Base-by-base conservation (phyloP, 2,113 vertebrate genomes). In the Circaetus gallicus region DNA sequence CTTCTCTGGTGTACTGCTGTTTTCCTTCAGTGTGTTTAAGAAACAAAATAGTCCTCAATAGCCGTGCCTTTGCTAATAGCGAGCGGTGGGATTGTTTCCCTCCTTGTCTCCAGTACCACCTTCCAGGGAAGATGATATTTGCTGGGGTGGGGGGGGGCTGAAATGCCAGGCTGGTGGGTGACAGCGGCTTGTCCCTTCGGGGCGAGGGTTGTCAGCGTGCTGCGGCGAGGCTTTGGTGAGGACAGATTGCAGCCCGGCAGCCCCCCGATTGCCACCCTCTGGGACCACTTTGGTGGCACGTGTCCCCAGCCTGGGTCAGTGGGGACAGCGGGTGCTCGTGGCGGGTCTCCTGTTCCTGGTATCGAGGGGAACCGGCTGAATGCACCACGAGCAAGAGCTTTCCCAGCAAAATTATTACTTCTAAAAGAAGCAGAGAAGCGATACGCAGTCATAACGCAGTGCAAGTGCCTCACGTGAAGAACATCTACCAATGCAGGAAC, bases 11-110 rank as follows among this genome's bases (percentile, higher is more conserved):
- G 94, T 19, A 32, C 93, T 76, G 83, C 94, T 97, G 88, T 90
- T 96, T 93, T 92, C 94, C 95, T 95, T 52, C 94, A 88, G 76
- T 79, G 90, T 50, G 78, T 86, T 96, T 87, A 96, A 95, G 91
- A 94, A 95, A 94, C 82, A 84, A 91, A 95, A 86, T 56, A 72
- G 36, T 66, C 86, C 34, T 82, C 89, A 59, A 83, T 69, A 76
- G 89, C 93, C 29, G 1, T 9, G 72, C n/a, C 38, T 88, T 95
- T 81, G 55, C 82, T 86, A 66, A 66, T 6, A 50, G 73, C 80
- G 26, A 82, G 59, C 2, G 56, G 76, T 67, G 89, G 85, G 38
- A 67, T 82, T 25, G 13, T 71, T 95, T 49, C 43, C 43, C 55
- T 63, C 73, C 76, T 36, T 10, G 59, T 47, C 36, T 25, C 20